Conservation (phyloP, 2,888 invertebrate species). For the Agrotis puta region DNA sequence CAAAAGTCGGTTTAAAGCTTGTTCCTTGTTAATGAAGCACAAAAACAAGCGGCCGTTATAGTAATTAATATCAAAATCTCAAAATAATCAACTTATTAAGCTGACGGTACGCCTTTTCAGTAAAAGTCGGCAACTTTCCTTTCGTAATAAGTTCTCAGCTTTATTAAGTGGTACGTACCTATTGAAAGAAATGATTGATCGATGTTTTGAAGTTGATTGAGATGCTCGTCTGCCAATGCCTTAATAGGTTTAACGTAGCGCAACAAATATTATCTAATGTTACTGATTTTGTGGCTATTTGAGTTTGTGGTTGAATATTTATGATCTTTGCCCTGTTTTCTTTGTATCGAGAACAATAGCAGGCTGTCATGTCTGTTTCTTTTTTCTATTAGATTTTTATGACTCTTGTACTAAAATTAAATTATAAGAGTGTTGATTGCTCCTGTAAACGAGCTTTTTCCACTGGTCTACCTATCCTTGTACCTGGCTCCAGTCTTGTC, state of each 20-base stretch:
- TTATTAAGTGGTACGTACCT: constrained; percentile 46
- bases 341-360: not conserved
- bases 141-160: constrained; percentile 42
- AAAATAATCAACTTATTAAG: constrained; percentile 49
- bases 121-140: constrained; percentile 41
- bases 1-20: not conserved
- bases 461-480: too few species aligned
- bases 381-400: not conserved
- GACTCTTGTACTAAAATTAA: not conserved
- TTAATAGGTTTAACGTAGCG: constrained; percentile 48
- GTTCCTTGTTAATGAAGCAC: constrained; percentile 3
- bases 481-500: too few species aligned
- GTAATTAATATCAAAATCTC: constrained; percentile 45
- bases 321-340: not conserved
- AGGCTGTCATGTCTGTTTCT: not conserved
- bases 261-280: constrained; percentile 40
- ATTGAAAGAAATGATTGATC: constrained; percentile 58
- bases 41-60: constrained; percentile 10
- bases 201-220: constrained; percentile 52
- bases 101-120: constrained; percentile 35
- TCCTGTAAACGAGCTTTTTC: too few species aligned
- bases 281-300: constrained; percentile 15
- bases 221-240: constrained; percentile 34
- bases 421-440: too few species aligned
- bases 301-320: not conserved